phyloP scores from a whole-genome alignment of 2,888 invertebrate genomes.

The Drosophila macrothrix region DNA sequence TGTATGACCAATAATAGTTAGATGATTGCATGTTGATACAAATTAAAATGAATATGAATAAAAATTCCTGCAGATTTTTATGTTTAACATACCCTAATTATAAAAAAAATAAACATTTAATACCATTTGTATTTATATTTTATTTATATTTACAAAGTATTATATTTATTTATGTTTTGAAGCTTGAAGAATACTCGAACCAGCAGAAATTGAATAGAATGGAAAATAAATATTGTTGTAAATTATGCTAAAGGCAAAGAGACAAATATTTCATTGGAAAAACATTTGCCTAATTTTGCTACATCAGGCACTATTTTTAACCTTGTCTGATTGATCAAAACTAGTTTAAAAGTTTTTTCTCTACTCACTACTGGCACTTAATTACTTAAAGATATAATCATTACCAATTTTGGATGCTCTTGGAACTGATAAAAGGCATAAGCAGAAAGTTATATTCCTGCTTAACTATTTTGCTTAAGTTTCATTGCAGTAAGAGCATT shows the following conservation, averaged over 20 bases:
- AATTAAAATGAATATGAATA: background rate
- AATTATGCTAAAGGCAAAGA: background rate
- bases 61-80: background rate
- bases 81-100: background rate
- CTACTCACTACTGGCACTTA: no score
- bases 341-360: no score
- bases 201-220: background rate
- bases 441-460: background rate
- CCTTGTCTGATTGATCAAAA: background rate
- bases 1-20: background rate
- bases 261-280: background rate
- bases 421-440: background rate
- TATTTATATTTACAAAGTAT: background rate
- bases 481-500: slow-evolving; percentile 44
- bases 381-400: background rate
- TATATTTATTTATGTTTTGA: background rate
- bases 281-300: background rate
- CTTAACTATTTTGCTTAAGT: background rate
- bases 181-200: background rate
- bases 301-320: background rate
- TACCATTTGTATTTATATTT: background rate
- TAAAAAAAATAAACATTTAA: background rate
- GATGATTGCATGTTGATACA: background rate
- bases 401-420: background rate
- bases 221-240: background rate